phyloP scores from a whole-genome alignment of 37 sponge, comb jelly and placozoan species.

The Axinella damicornis region DNA sequence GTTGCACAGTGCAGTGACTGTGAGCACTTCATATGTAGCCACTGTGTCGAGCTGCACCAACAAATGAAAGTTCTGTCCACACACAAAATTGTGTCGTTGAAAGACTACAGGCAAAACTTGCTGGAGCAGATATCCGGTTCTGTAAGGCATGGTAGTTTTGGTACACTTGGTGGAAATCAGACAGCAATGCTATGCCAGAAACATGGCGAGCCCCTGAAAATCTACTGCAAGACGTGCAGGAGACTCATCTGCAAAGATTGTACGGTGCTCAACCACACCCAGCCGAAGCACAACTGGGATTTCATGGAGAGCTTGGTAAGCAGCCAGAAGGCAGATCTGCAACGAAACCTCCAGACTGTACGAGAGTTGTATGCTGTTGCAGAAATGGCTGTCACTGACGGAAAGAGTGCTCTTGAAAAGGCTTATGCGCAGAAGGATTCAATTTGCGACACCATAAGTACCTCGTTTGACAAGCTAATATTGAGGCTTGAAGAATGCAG shows the following conservation, averaged over 20 bases:
- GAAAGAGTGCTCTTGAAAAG: not conserved
- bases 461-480: not conserved
- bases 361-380: not conserved
- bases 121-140: not conserved
- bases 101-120: not conserved
- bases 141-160: no score
- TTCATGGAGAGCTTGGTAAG: not conserved
- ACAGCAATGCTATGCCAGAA: not conserved
- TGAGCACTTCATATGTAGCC: not conserved
- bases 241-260: conserved; percentile 30
- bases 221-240: conserved; percentile 34
- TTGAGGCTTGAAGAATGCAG: not conserved
- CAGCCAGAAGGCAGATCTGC: not conserved
- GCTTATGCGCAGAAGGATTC: not conserved
- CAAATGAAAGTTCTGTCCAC: not conserved
- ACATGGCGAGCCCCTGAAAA: conserved; percentile 37
- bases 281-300: conserved; percentile 4
- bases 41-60: conserved; percentile 8
- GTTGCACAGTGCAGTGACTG: not conserved
- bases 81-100: conserved; percentile 8
- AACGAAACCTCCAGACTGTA: not conserved
- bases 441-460: not conserved
- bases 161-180: no score
- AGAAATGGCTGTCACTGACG: not conserved
- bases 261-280: conserved; percentile 26